A percentile compares a stretch with the other conserved stretches of the same genome.
Evolutionary conservation across 2,888 invertebrate species (phyloP).

Genomic region (Lithophane socia): DNA sequence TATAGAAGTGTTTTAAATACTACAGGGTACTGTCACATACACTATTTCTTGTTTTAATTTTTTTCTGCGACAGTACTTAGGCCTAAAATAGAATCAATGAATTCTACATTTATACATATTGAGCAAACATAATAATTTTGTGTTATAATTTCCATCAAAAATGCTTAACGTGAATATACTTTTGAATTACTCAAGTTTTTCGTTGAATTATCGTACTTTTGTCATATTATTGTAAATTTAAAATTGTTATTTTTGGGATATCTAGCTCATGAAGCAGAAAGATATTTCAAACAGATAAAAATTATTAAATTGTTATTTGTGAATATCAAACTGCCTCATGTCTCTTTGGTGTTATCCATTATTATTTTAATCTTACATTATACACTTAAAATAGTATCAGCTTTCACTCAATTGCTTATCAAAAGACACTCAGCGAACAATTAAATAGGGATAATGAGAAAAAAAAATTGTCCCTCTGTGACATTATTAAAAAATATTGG

Average conservation of each 20-base stretch:
- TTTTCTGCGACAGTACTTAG: constrained; percentile 49
- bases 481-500: too few relatives aligned
- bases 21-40: constrained; percentile 43
- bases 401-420: constrained; percentile 39
- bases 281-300: constrained; percentile 1
- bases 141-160: constrained; percentile 53
- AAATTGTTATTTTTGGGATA: not conserved
- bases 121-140: constrained; percentile 68
- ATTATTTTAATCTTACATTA: constrained; percentile 38
- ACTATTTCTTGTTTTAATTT: not conserved
- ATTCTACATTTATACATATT: constrained; percentile 55
- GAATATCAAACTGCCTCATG: constrained; percentile 45
- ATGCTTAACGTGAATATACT: constrained; percentile 66
- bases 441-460: not conserved
- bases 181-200: constrained; percentile 64
- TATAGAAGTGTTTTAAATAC: constrained; percentile 30
- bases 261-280: constrained; percentile 46
- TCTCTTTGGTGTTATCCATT: constrained; percentile 14
- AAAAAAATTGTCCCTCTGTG: too few relatives aligned
- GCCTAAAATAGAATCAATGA: constrained; percentile 51
- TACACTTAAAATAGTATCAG: constrained; percentile 47
- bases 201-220: constrained; percentile 73
- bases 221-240: constrained; percentile 47
- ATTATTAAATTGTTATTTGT: not conserved
- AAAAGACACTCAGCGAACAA: constrained; percentile 38